Percentiles rank a stretch among this genome's conserved stretches.
Conservation (phyloP, 37 sponge, comb jelly and placozoan species). For the Geodia barretti region DNA sequence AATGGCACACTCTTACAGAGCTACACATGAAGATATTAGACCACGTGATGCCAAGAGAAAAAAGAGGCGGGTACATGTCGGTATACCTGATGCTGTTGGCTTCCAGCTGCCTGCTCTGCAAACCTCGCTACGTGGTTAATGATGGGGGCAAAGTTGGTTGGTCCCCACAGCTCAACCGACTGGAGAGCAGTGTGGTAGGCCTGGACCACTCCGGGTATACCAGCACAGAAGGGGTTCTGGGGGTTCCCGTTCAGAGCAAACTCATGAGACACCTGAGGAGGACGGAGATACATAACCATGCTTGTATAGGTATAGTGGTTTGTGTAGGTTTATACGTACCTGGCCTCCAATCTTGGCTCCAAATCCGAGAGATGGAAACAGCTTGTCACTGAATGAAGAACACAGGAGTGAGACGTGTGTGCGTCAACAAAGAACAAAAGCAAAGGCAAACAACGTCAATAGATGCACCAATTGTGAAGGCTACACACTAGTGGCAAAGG, state of each 20-base stretch:
- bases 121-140: constrained; percentile 79
- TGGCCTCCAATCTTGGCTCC: constrained; percentile 70
- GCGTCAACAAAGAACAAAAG: neutral
- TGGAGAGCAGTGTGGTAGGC: constrained; percentile 64
- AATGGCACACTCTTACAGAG: neutral
- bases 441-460: neutral
- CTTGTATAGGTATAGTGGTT: neutral
- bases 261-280: constrained; percentile 79
- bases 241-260: constrained; percentile 87
- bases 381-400: constrained; percentile 75
- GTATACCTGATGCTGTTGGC: constrained; percentile 19
- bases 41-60: no score
- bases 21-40: no score
- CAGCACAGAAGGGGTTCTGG: constrained; percentile 75
- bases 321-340: neutral
- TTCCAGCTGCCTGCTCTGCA: constrained; percentile 62
- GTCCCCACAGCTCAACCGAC: constrained; percentile 63
- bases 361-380: constrained; percentile 92
- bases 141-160: constrained; percentile 86
- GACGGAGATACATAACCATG: neutral
- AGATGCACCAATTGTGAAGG: no score
- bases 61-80: no score
- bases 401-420: neutral
- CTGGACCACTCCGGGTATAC: constrained; percentile 65
- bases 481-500: no score